phyloP scores from a whole-genome alignment of 2,888 invertebrate genomes.

The Nowickia ferox region DNA sequence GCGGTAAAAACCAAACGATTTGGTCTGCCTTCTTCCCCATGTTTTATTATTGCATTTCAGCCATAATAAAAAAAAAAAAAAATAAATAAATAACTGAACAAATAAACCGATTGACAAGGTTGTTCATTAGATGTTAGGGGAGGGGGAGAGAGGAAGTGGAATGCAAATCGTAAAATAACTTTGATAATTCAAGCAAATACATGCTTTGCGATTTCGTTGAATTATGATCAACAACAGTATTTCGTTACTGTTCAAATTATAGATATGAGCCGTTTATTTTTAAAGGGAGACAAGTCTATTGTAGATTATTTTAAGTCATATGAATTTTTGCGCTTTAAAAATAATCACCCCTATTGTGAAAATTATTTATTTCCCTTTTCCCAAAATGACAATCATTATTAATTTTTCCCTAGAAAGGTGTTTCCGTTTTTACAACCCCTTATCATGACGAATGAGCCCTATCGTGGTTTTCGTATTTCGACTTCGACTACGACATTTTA shows the following conservation, averaged over 20 bases:
- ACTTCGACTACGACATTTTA: too few relatives aligned
- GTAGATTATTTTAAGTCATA: neutral
- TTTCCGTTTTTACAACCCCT: too few relatives aligned
- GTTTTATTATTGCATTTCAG: constrained; percentile 33
- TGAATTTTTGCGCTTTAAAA: too few relatives aligned
- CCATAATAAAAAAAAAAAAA: constrained; percentile 22
- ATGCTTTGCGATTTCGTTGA: constrained; percentile 20
- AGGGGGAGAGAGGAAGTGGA: neutral
- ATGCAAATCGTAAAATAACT: constrained; percentile 33
- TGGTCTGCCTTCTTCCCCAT: constrained; percentile 24
- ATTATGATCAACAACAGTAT: constrained; percentile 30
- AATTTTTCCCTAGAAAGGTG: too few relatives aligned
- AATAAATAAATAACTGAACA: constrained; percentile 22
- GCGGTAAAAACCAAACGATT: constrained; percentile 62
- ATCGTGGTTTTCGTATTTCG: too few relatives aligned
- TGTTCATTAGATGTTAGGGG: neutral
- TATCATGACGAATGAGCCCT: too few relatives aligned
- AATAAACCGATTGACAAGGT: constrained; percentile 23
- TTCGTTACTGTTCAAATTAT: neutral
- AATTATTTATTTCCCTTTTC: too few relatives aligned
- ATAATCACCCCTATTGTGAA: too few relatives aligned
- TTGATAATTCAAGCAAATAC: constrained; percentile 50
- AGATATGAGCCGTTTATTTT: neutral
- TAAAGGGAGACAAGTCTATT: neutral
- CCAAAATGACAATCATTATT: too few relatives aligned